Evolutionary conservation across 2,113 vertebrate species (phyloP), one percentile per base, ranked within the genome.

Genomic region (Jaculus jaculus): DNA sequence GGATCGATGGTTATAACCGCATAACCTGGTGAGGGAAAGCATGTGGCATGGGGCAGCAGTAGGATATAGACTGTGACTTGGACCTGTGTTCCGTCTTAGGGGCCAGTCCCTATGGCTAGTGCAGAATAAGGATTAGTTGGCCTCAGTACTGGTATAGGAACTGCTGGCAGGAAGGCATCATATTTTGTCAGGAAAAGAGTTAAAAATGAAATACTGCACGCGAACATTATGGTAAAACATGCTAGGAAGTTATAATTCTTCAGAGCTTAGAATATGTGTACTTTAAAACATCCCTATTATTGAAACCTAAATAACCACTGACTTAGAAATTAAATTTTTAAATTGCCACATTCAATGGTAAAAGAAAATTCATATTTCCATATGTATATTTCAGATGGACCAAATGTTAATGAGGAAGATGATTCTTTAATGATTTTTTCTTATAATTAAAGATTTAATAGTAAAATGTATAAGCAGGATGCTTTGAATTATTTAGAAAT

Each of bases 221-320:
- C 54, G 66, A 16, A 42, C n/a, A 61, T 69, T 81, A 12, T n/a
- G 75, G 20, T 73, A 89, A 93, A 74, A n/a, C 20, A 18, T 83
- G 68, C 34, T 7, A 72, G 12, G 54, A 51, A 69, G 24, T 68
- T 58, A 30, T 75, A 32, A 54, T 60, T 82, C 47, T 92, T 66
- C 37, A 77, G 39, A 90, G 28, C 68, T 96, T 94, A 77, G 81
- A 77, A 77, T 81, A 32, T 66, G 2, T 85, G 32, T 6, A 28
- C 58, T 92, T 92, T 68, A 71, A 84, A 92, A 63, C 60, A 78
- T 47, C 34, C 84, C 39, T 61, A 78, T 51, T 85, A 51, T 66
- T 81, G 54, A 39, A 80, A 87, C 78, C 66, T 20, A 84, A 66
- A 60, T 61, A 84, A 73, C 28, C 39, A 54, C 21, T 47, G 39